These are phyloP conservation scores for Cheilosia vulpina DNA, from an alignment of 2,888 invertebrate genomes.

Conservation along the genomic window DNA sequence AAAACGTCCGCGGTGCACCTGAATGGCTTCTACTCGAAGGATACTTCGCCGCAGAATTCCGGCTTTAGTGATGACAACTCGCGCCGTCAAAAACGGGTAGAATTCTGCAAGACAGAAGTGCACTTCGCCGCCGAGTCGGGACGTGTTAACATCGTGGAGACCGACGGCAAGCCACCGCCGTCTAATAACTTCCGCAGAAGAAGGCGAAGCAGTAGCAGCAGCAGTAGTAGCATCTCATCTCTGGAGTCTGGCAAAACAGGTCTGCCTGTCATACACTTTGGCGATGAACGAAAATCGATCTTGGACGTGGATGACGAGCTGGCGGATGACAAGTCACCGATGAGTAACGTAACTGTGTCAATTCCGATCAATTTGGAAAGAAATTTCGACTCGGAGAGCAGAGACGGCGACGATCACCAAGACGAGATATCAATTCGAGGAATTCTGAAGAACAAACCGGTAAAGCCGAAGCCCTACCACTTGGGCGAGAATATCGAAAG, in stretches of 20 bases:
- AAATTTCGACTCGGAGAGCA: constrained; percentile 80
- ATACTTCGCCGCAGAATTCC: constrained; percentile 55
- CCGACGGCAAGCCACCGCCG: constrained; percentile 94
- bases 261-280: constrained; percentile 88
- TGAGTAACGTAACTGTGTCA: constrained; percentile 79
- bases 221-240: constrained; percentile 73
- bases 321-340: constrained; percentile 49
- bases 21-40: constrained; percentile 78
- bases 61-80: constrained; percentile 76
- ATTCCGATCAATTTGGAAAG: constrained; percentile 79
- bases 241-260: constrained; percentile 81
- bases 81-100: constrained; percentile 87
- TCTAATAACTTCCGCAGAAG: constrained; percentile 91
- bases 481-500: constrained; percentile 87
- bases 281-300: constrained; percentile 83
- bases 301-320: constrained; percentile 48
- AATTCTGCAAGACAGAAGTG: constrained; percentile 94
- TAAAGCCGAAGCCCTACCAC: constrained; percentile 90
- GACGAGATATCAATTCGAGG: constrained; percentile 86
- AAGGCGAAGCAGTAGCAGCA: constrained; percentile 83
- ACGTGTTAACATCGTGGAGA: constrained; percentile 93
- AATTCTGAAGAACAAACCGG: constrained; percentile 90
- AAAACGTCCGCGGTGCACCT: constrained; percentile 82
- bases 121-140: constrained; percentile 95
- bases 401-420: constrained; percentile 74